Conservation (phyloP, 1,140 invertebrate species). For the Lordiphosa collinella region DNA sequence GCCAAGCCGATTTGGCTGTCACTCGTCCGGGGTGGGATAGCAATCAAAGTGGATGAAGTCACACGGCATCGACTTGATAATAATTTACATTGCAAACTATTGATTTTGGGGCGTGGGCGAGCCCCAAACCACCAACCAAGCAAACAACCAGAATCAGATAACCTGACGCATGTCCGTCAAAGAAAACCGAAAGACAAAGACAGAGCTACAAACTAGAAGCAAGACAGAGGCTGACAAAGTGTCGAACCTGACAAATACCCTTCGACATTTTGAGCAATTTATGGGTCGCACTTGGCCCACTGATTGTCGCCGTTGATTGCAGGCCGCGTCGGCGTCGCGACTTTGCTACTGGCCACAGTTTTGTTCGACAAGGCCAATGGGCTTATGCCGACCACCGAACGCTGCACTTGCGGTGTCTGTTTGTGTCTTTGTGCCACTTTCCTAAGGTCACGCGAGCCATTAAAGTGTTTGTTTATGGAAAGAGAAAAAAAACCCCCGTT, state of each 20-base stretch:
- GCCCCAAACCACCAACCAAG: slow-evolving; percentile 5
- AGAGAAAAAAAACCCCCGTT: slow-evolving; percentile 33
- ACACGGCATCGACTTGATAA: slow-evolving; percentile 49
- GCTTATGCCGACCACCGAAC: slow-evolving; percentile 34
- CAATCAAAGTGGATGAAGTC: slow-evolving; percentile 61
- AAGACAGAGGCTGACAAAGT: slow-evolving; percentile 27
- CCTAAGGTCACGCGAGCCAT: slow-evolving; percentile 53
- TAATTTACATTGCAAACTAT: slow-evolving; percentile 74
- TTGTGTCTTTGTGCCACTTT: slow-evolving; percentile 48
- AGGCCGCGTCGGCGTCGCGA: slow-evolving; percentile 28
- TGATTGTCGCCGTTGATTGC: slow-evolving; percentile 69
- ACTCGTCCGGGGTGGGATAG: background rate
- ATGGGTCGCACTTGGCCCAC: slow-evolving; percentile 62
- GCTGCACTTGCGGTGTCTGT: slow-evolving; percentile 18
- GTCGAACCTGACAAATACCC: slow-evolving; percentile 70
- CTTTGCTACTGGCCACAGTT: slow-evolving; percentile 5
- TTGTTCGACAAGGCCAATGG: slow-evolving; percentile 56
- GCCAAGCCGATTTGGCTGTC: slow-evolving; percentile 33
- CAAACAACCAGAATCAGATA: slow-evolving; percentile 21
- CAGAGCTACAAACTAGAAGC: slow-evolving; percentile 13
- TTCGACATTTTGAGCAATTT: slow-evolving; percentile 72
- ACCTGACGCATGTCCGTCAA: slow-evolving; percentile 73
- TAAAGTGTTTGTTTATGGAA: slow-evolving; percentile 9
- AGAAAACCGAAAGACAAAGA: slow-evolving; percentile 31
- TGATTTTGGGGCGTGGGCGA: slow-evolving; percentile 51